Evolutionary conservation across 1,140 invertebrate genomes (phyloP), one percentile per base, ranked within the genome.

Genomic region (Drosophila nannoptera): DNA sequence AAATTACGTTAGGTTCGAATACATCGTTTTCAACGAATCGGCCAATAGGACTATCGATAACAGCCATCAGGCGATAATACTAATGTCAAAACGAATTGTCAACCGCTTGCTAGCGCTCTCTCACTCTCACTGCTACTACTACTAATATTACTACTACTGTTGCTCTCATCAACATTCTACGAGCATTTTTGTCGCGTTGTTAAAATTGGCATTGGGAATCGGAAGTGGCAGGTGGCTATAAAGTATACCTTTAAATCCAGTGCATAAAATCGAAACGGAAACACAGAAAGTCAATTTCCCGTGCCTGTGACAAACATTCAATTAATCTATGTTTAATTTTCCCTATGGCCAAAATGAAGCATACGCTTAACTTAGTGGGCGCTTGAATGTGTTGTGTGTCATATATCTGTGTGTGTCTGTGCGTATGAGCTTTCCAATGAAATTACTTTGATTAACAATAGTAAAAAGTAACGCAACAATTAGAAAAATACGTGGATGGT

Each of bases 101-200:
- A 72, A 72, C 64, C 56, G 69, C 64, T 66, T 33, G 59, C 43
- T 73, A 52, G 35, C 78, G 74, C 80, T 84, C 75, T 61, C 80
- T 84, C 73, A 61, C 68, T 78, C 78, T 56, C 59, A 63, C 62
- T 43, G 40, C 58, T 67, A 49, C 36, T 38, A 58, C 64, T 46
- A 67, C 65, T 64, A 61, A 42, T 62, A 62, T 38, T 68, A 68
- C 80, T 73, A 83, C 65, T 75, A 78, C 73, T 84, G 75, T 84
- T 83, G 80, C 78, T 68, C 80, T 84, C 80, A 78, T 78, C 78
- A 81, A 73, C 77, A 78, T 77, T 81, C 64, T 48, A 73, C 74
- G 77, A 80, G 78, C 77, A 65, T 73, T 80, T 80, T 80, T 80
- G 78, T 83, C 78, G 78, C 80, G 78, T 83, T 83, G 78, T 83